Conservation (phyloP, 2,113 vertebrate genomes). For the Arothron firmamentum region DNA sequence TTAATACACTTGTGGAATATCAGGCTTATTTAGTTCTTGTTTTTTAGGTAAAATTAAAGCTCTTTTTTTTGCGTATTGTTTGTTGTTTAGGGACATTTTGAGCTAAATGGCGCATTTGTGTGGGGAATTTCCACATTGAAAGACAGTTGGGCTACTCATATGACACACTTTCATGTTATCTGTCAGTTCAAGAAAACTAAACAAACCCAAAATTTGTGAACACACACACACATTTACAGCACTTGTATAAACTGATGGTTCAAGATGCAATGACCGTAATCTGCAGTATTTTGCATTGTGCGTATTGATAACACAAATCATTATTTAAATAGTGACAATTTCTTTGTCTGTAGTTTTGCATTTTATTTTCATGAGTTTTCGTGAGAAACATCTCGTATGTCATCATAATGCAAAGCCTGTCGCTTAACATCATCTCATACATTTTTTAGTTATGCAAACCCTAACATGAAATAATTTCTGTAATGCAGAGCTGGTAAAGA, state of each 20-base stretch:
- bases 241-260: conserved; percentile 16
- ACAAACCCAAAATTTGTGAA: conserved; percentile 14
- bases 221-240: conserved; percentile 18
- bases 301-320: background rate
- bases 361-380: background rate
- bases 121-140: conserved; percentile 66
- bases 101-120: conserved; percentile 58
- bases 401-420: too few relatives aligned
- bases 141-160: conserved; percentile 65
- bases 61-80: conserved; percentile 44
- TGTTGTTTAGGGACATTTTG: conserved; percentile 69
- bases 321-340: background rate
- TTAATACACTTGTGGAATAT: conserved; percentile 59
- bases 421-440: too few relatives aligned
- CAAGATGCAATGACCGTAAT: background rate
- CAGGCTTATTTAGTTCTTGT: background rate
- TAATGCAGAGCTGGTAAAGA: too few relatives aligned
- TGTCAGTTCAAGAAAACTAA: conserved; percentile 41
- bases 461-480: too few relatives aligned
- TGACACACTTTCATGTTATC: conserved; percentile 67
- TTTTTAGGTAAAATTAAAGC: conserved; percentile 41
- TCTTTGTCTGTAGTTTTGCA: background rate
- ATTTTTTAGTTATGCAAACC: too few relatives aligned
- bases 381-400: too few relatives aligned
- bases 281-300: background rate